Base-by-base conservation (phyloP, 2,797 vertebrate species). In the Nyctalus aviator region DNA sequence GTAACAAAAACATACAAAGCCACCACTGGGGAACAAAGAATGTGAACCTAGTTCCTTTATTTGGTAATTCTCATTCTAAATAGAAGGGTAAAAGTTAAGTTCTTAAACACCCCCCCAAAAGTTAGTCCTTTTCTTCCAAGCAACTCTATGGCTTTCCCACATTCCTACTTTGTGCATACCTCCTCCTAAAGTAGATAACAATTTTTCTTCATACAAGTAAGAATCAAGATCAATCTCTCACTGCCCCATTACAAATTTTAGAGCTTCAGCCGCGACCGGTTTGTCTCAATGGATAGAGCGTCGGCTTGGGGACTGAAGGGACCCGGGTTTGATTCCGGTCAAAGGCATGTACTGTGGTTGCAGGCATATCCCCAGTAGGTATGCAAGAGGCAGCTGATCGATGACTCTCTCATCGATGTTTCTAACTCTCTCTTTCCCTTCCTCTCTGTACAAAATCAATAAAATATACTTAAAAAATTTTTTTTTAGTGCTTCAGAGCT, bases 11-110 rank as follows among this genome's bases (percentile, higher is more conserved):
- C 62, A 2, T 30, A 64, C n/a, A n/a, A 85, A 92, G 25, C 73
- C 13, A 83, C 12, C 46, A 82, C 32, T 23, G 50, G 14, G 41
- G 17, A 79, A 57, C 41, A 30, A 69, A 86, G 8, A 62, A 75
- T n/a, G 25, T 81, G 85, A 95, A 48, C 14, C 75, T 59, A 89
- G 6, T 46, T 68, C 25, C 59, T 73, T 85, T 85, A 62, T 72
- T 72, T 84, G 64, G n/a, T 66, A 92, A 84, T 92, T 30, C 27
- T 48, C 59, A 89, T 32, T 89, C 21, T 83, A 87, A 87, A 83
- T 48, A 87, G 7, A 73, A 46, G 71, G 10, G 20, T 37, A 15
- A 86, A 69, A 91, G 41, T 25, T 81, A 35, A 35, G 20, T 71
- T 91, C 77, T 75, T 75, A 59, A 83, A 84, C 4, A n/a, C 25